Conservation (phyloP, 1,140 invertebrate genomes). For the Phocides pigmalion region DNA sequence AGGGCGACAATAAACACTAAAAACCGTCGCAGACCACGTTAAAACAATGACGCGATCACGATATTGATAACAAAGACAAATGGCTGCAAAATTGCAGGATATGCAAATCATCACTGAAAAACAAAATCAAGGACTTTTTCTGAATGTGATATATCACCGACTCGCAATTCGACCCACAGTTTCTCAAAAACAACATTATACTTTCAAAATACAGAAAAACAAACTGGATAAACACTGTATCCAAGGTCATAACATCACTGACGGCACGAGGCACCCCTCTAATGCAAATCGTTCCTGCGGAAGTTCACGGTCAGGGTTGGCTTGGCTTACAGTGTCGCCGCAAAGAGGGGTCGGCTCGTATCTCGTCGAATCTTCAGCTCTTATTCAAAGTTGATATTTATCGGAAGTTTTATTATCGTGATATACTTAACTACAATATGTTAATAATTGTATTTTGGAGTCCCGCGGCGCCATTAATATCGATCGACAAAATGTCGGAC, state of each 20-base stretch:
- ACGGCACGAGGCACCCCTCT: not conserved
- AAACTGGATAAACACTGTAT: not conserved
- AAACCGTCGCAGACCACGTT: too few species aligned
- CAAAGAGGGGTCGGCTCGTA: not conserved
- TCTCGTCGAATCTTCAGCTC: too few species aligned
- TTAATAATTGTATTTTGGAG: too few species aligned
- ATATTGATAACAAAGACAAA: too few species aligned
- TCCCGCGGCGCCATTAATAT: not conserved
- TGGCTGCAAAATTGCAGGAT: too few species aligned
- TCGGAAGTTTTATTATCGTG: too few species aligned
- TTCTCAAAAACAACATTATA: not conserved
- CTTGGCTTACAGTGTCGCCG: not conserved
- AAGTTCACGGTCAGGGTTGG: not conserved
- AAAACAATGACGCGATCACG: too few species aligned
- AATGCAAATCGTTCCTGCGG: not conserved
- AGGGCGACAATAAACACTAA: too few species aligned
- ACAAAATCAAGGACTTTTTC: too few species aligned
- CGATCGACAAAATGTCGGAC: not conserved
- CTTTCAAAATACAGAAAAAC: not conserved
- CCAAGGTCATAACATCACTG: not conserved
- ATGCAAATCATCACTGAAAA: too few species aligned
- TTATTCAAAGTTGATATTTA: too few species aligned
- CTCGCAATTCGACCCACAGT: not conserved
- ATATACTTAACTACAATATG: too few species aligned
- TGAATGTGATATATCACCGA: not conserved